Evolutionary conservation across 2,113 vertebrate species (phyloP).

Genomic region (Donacobius atricapilla): DNA sequence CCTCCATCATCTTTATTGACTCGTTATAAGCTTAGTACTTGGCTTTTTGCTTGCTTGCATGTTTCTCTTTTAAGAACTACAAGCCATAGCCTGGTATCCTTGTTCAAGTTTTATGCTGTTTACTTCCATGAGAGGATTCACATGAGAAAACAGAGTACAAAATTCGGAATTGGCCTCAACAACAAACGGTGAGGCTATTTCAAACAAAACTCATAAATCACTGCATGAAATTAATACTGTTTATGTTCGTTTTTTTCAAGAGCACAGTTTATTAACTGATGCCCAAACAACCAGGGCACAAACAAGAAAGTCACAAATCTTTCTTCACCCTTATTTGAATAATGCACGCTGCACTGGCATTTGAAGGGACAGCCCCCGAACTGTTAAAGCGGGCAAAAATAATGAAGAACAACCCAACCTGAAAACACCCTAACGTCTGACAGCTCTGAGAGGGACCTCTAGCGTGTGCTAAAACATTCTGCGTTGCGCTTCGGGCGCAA

Average conservation of each 20-base stretch:
- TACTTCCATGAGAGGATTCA: not conserved
- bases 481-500: constrained; percentile 56
- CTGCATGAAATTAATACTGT: not conserved
- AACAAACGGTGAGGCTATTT: not conserved
- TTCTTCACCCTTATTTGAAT: not conserved
- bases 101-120: not conserved
- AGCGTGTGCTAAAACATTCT: constrained; percentile 68
- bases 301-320: not conserved
- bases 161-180: not conserved
- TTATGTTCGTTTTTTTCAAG: not conserved
- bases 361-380: not conserved
- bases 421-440: constrained; percentile 20
- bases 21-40: not conserved
- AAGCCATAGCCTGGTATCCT: not conserved
- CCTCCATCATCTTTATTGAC: not conserved
- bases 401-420: not conserved
- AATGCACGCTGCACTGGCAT: not conserved
- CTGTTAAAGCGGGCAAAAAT: not conserved
- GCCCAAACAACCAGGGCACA: not conserved
- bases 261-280: not conserved
- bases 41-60: not conserved
- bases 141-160: not conserved
- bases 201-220: not conserved
- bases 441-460: constrained; percentile 79
- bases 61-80: not conserved